Percentiles rank a stretch among this genome's conserved stretches.
Evolutionary conservation across 2,797 vertebrate genomes (phyloP).

Genomic region (Halcyon smyrnensis): DNA sequence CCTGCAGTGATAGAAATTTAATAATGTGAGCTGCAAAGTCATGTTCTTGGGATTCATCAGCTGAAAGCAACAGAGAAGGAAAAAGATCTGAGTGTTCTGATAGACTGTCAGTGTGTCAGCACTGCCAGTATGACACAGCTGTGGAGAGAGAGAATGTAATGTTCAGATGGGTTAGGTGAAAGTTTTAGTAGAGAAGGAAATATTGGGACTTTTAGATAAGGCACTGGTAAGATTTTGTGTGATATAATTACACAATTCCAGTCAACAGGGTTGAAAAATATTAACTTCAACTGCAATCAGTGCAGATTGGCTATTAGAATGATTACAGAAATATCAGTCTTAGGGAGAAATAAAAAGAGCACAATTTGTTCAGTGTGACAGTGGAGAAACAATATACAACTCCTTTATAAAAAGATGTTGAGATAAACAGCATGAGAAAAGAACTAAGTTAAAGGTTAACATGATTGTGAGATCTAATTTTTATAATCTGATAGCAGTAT

Average conservation of each 20-base stretch:
- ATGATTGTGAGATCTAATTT: neutral
- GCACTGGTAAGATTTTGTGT: neutral
- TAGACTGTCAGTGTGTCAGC: constrained; percentile 13
- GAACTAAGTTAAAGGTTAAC: constrained; percentile 10
- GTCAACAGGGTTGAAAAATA: constrained; percentile 26
- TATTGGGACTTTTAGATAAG: constrained; percentile 3
- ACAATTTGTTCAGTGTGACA: neutral
- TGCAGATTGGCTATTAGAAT: neutral
- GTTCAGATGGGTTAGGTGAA: neutral
- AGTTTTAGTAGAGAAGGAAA: constrained; percentile 29
- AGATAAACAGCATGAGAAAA: neutral
- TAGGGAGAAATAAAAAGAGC: neutral
- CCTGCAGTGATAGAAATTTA: constrained; percentile 60
- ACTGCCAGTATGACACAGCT: constrained; percentile 3
- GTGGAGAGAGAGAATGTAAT: neutral
- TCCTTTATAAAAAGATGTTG: neutral
- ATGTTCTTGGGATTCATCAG: constrained; percentile 52
- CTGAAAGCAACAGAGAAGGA: constrained; percentile 46
- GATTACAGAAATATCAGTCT: constrained; percentile 21
- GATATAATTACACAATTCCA: constrained; percentile 33
- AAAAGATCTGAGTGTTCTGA: constrained; percentile 40
- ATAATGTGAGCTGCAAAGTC: constrained; percentile 66
- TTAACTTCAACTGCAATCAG: neutral
- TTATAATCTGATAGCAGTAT: neutral
- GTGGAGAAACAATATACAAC: neutral